These are phyloP conservation scores for Petrosia ficiformis DNA, from an alignment of 37 sponge, comb jelly and placozoan genomes.

Conservation along the genomic window DNA sequence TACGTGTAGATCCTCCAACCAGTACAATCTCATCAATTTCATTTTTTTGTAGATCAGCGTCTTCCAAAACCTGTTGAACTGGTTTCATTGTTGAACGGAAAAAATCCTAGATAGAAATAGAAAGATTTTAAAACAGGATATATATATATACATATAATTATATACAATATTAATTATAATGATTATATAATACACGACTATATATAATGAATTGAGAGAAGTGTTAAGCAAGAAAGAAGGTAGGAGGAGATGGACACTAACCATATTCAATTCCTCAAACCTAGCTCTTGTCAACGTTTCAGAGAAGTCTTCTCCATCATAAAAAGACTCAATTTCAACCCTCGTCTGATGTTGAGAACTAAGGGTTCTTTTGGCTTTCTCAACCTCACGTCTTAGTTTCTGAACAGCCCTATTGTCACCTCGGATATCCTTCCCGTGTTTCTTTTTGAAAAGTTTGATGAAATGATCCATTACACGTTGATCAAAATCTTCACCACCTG, in stretches of 20 bases:
- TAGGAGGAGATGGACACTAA: constrained; percentile 16
- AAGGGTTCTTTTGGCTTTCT: constrained; percentile 98
- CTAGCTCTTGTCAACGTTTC: constrained; percentile 98
- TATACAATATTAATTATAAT: background rate
- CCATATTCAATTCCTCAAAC: constrained; percentile 99
- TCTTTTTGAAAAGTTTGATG: constrained; percentile 99
- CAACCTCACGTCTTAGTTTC: constrained; percentile 98
- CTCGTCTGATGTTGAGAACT: constrained; percentile 91
- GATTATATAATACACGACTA: background rate
- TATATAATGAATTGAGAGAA: background rate
- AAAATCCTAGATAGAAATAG: constrained; percentile 48
- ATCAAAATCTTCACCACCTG: constrained; percentile 98
- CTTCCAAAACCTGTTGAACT: constrained; percentile 90
- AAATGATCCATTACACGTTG: constrained; percentile 99
- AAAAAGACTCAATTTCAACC: constrained; percentile 96
- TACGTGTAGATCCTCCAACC: constrained; percentile 98
- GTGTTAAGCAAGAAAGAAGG: background rate
- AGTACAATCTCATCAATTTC: constrained; percentile 97
- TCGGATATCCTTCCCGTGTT: constrained; percentile 94
- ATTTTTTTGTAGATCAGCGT: constrained; percentile 79
- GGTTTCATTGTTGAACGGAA: constrained; percentile 96
- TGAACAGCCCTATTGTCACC: constrained; percentile 95
- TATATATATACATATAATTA: too few relatives aligned
- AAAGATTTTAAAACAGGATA: background rate
- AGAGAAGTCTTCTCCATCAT: constrained; percentile 98